Conservation (phyloP, 2,797 vertebrate species). For the Amblyopsis hoosieri region DNA sequence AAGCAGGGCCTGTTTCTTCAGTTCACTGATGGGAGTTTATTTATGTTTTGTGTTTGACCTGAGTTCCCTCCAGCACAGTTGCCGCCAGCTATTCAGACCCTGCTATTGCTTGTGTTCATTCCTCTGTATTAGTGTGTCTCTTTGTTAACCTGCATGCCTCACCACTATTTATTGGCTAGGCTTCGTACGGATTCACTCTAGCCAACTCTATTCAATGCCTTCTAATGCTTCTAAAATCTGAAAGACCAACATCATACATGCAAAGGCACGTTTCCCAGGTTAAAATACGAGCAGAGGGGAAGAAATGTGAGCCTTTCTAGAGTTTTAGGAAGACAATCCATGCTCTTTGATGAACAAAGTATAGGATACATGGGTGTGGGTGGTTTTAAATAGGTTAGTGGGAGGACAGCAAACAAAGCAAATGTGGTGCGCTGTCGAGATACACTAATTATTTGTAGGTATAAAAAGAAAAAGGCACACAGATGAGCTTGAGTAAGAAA, state of each 20-base stretch:
- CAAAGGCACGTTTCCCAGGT: conserved; percentile 9
- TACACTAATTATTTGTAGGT: conserved; percentile 71
- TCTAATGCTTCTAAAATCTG: conserved; percentile 22
- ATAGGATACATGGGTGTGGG: conserved; percentile 35
- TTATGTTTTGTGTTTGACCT: conserved; percentile 46
- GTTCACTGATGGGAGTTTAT: conserved; percentile 35
- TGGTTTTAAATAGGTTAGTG: conserved; percentile 71
- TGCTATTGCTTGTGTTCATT: conserved; percentile 13
- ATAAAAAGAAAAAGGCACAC: conserved; percentile 70
- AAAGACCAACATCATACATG: conserved; percentile 40
- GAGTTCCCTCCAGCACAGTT: conserved; percentile 18
- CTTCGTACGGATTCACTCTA: conserved; percentile 35
- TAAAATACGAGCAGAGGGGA: conserved; percentile 13
- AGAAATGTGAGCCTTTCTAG: conserved; percentile 11
- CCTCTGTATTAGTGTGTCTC: background rate
- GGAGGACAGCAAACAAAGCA: conserved; percentile 50
- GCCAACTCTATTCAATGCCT: conserved; percentile 41
- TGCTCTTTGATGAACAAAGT: conserved; percentile 21
- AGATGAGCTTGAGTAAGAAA: conserved; percentile 70
- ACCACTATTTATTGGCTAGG: conserved; percentile 43
- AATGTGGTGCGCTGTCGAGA: conserved; percentile 50
- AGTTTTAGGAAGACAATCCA: conserved; percentile 28
- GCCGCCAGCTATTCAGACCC: conserved; percentile 15
- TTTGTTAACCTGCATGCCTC: conserved; percentile 18
- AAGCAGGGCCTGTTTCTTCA: conserved; percentile 26